A percentile compares a stretch with the other conserved stretches of the same genome.
phyloP scores from a whole-genome alignment of 2,797 vertebrate species.

The Enteromius mattozi region DNA sequence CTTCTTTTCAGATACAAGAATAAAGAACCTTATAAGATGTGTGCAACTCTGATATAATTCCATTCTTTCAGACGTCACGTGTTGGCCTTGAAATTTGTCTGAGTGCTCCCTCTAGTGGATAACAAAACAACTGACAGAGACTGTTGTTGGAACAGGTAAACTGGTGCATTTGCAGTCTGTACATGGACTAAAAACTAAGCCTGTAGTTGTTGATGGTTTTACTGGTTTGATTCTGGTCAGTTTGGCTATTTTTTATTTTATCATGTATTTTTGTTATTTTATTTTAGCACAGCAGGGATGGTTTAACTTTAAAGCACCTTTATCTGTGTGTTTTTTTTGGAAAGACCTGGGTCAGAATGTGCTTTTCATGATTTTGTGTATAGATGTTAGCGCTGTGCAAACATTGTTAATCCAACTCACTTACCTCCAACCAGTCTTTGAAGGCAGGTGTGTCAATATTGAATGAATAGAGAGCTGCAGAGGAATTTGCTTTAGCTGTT shows the following conservation, averaged over 20 bases:
- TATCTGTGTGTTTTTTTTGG: slow-evolving; percentile 19
- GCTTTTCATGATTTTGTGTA: neutral
- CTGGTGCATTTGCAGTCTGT: neutral
- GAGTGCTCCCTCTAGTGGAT: slow-evolving; percentile 74
- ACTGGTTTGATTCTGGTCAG: neutral
- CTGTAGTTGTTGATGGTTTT: neutral
- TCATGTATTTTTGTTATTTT: neutral
- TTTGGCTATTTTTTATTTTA: neutral
- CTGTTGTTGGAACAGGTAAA: neutral
- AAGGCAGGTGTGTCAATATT: slow-evolving; percentile 56
- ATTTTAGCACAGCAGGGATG: neutral
- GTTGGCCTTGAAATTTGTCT: slow-evolving; percentile 46
- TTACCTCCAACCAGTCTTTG: slow-evolving; percentile 38
- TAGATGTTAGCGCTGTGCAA: slow-evolving; percentile 33
- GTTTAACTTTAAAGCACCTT: slow-evolving; percentile 2
- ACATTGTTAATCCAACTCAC: slow-evolving; percentile 29
- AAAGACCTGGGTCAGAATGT: neutral
- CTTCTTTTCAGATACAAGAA: neutral
- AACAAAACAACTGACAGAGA: neutral
- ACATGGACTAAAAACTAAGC: neutral
- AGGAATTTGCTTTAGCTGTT: slow-evolving; percentile 29
- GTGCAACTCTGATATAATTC: neutral
- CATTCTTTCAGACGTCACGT: neutral
- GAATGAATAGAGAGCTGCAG: slow-evolving; percentile 37
- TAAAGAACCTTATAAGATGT: neutral